Evolutionary conservation across 2,797 vertebrate species (phyloP).

Genomic region (Odontamblyopus lacepedii): DNA sequence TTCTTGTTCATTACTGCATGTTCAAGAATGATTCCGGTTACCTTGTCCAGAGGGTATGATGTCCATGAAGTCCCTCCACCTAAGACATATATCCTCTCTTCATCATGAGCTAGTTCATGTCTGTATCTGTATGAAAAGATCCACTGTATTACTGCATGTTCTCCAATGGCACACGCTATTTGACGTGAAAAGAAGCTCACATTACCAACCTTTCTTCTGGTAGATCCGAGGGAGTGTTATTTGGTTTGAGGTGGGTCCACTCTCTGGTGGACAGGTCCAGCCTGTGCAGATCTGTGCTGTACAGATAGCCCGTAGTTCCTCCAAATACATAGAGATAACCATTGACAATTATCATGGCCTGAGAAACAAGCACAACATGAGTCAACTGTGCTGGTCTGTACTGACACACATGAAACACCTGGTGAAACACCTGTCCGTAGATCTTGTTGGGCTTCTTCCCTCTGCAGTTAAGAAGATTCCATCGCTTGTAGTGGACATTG

Average conservation of each 20-base stretch:
- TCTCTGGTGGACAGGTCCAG: slow-evolving; percentile 93
- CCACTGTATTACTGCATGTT: background rate
- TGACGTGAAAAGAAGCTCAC: background rate
- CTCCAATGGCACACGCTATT: background rate
- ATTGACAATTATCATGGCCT: slow-evolving; percentile 90
- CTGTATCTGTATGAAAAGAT: slow-evolving; percentile 82
- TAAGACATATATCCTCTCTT: slow-evolving; percentile 92
- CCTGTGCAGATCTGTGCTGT: slow-evolving; percentile 95
- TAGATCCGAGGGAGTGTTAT: slow-evolving; percentile 88
- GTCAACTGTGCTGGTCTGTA: background rate
- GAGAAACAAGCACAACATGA: background rate
- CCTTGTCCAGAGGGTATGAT: slow-evolving; percentile 94
- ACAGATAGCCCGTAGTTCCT: slow-evolving; percentile 96
- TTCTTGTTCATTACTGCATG: background rate
- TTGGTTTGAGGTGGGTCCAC: slow-evolving; percentile 94
- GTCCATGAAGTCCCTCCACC: slow-evolving; percentile 98
- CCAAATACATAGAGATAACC: slow-evolving; percentile 96
- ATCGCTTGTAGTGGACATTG: slow-evolving; percentile 93
- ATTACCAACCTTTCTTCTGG: slow-evolving; percentile 91
- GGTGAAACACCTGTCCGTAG: slow-evolving; percentile 89
- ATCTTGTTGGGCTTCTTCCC: slow-evolving; percentile 96
- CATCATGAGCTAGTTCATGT: slow-evolving; percentile 95
- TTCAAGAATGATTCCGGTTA: slow-evolving; percentile 41
- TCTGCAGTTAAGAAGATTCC: slow-evolving; percentile 92
- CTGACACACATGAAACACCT: background rate